These are phyloP conservation scores for Adela reaumurella DNA, from an alignment of 2,888 invertebrate genomes.

Conservation along the genomic window DNA sequence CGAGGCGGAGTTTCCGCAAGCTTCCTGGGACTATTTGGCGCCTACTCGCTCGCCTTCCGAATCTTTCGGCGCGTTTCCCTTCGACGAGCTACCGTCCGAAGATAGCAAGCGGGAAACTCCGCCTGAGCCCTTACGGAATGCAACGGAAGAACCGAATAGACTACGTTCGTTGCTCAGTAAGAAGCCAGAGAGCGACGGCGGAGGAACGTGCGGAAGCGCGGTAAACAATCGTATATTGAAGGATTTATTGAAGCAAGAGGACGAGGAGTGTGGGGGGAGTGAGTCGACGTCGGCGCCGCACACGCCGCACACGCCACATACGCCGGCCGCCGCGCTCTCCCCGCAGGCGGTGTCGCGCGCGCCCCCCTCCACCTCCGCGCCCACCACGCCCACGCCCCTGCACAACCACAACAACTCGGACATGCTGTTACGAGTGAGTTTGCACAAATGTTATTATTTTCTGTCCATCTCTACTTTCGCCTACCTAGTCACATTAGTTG, in stretches of 20 bases:
- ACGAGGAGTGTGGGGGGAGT: conserved; percentile 34
- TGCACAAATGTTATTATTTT: conserved; percentile 1
- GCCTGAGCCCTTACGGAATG: conserved; percentile 23
- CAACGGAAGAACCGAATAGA: conserved; percentile 50
- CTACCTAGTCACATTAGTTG: no score
- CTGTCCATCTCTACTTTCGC: no score
- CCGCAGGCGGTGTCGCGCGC: conserved; percentile 15
- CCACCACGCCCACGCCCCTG: conserved; percentile 2
- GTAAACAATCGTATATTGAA: conserved; percentile 39
- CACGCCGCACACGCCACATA: conserved; percentile 37
- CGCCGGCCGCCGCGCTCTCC: conserved; percentile 21
- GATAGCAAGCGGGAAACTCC: conserved; percentile 44
- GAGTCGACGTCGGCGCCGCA: conserved; percentile 43
- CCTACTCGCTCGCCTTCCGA: conserved; percentile 27
- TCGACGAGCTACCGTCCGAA: conserved; percentile 59
- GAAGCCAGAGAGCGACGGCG: conserved; percentile 43
- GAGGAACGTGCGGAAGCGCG: conserved; percentile 25
- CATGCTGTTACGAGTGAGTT: conserved; percentile 53
- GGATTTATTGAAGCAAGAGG: conserved; percentile 41
- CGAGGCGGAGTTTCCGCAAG: conserved; percentile 64
- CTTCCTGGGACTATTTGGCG: conserved; percentile 50
- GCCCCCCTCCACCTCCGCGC: conserved; percentile 14
- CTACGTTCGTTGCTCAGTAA: conserved; percentile 57
- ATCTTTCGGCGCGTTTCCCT: conserved; percentile 55
- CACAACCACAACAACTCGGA: conserved; percentile 38